Base-by-base conservation (phyloP, 2,113 vertebrate genomes). In the Pedionomus torquatus region DNA sequence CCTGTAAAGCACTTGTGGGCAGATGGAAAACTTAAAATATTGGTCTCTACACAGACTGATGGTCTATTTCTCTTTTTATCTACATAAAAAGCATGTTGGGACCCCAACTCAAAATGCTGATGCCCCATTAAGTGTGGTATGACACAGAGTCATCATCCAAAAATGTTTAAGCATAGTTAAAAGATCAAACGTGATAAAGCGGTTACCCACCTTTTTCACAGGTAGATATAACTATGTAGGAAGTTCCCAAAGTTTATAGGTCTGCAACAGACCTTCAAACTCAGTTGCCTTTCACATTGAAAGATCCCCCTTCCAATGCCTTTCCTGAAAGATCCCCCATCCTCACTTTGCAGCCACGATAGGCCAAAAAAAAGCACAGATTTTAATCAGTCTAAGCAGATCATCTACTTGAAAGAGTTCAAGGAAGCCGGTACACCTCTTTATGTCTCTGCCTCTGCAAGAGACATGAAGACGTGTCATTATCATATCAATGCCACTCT, bases 221-320 rank as follows among this genome's bases (percentile, higher is more conserved):
- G 9, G 17, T 14, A 31, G 51, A 64, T 7, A 7, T 6, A 13
- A 11, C 17, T 19, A 49, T 0, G 0, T 5, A 52, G 26, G 4
- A 87, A 55, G 18, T 37, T 64, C 17, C 17, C 7, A 5, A 55
- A 55, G 5, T 30, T 65, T 25, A 54, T 14, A 49, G 3, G 19
- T 30, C 52, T 79, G 13, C 18, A 17, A 14, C 24, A 79, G 35
- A 80, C n/a, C 21, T 75, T 43, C 0, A 0, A 51, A 60, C 7
- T 49, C 48, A 16, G 25, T 9, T 60, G 23, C 15, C 28, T 71
- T 71, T 77, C 44, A 17, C 5, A 5, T 21, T 77, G 28, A 72
- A 83, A 30, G 52, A 54, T 54, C 28, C 28, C 16, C 28, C 28
- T 54, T 9, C 9, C 1, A 1, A 11, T 41, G 17, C 54, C 60